These are phyloP conservation scores for Falco biarmicus DNA, from an alignment of 2,797 vertebrate species.

Conservation along the genomic window DNA sequence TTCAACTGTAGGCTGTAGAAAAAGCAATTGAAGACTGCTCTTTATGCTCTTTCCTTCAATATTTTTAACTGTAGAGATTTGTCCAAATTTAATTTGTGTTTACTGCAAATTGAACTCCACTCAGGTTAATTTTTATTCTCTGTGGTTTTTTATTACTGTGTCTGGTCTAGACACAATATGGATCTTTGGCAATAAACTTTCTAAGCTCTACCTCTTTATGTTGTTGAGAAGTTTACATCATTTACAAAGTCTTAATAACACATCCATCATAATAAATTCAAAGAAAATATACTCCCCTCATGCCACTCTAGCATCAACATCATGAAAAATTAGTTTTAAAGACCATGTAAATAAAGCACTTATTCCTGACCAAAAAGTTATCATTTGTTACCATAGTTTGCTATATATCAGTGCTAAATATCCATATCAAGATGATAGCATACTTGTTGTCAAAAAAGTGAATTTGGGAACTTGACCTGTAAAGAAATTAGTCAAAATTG, in stretches of 20 bases:
- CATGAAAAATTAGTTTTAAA: slow-evolving; percentile 49
- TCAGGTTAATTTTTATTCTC: slow-evolving; percentile 62
- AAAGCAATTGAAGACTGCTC: slow-evolving; percentile 27
- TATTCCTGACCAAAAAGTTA: background rate
- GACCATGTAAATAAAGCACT: background rate
- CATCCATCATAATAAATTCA: slow-evolving; percentile 47
- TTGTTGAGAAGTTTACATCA: slow-evolving; percentile 34
- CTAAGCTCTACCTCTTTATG: slow-evolving; percentile 35
- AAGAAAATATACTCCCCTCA: slow-evolving; percentile 9
- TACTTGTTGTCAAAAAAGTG: background rate
- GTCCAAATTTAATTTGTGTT: slow-evolving; percentile 54
- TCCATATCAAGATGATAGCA: background rate
- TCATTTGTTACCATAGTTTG: background rate
- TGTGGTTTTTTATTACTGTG: slow-evolving; percentile 31
- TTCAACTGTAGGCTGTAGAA: slow-evolving; percentile 17
- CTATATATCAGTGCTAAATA: background rate
- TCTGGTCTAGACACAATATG: slow-evolving; percentile 62
- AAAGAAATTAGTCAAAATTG: background rate
- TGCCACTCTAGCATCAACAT: slow-evolving; percentile 5
- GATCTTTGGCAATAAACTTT: slow-evolving; percentile 50
- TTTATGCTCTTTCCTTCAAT: slow-evolving; percentile 29
- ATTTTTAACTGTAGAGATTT: slow-evolving; percentile 60
- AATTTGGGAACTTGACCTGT: background rate
- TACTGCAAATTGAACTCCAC: slow-evolving; percentile 56
- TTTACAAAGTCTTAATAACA: slow-evolving; percentile 32